Conservation (phyloP, 2,888 invertebrate species). For the Tridacna gigas region DNA sequence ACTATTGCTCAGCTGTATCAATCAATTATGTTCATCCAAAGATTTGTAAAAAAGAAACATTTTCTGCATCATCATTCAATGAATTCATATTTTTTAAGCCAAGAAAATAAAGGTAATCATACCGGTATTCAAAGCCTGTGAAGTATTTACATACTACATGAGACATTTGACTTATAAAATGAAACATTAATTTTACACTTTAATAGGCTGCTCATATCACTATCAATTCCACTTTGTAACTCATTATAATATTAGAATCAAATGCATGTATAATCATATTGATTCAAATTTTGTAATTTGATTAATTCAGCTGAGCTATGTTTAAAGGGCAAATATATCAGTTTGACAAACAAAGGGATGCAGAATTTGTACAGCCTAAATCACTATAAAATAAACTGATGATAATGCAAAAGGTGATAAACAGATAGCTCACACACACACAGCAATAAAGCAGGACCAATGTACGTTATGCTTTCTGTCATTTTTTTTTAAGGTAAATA, state of each 20-base stretch:
- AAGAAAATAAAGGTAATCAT: too few relatives aligned
- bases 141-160: too few relatives aligned
- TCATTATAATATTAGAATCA: too few relatives aligned
- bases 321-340: conserved; percentile 14
- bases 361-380: conserved; percentile 23
- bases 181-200: too few relatives aligned
- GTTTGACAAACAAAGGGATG: conserved; percentile 16
- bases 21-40: background rate
- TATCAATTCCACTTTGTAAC: too few relatives aligned
- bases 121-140: too few relatives aligned
- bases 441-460: conserved; percentile 67
- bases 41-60: too few relatives aligned
- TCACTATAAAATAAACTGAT: conserved; percentile 64
- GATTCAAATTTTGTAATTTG: background rate
- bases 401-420: conserved; percentile 66
- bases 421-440: conserved; percentile 64
- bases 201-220: too few relatives aligned
- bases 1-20: background rate
- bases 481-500: background rate
- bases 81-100: too few relatives aligned
- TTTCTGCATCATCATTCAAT: too few relatives aligned
- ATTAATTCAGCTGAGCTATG: conserved; percentile 14
- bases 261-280: background rate
- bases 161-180: too few relatives aligned
- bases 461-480: conserved; percentile 59